Conservation (phyloP, 1,140 invertebrate genomes). For the Drosophila baimaii region DNA sequence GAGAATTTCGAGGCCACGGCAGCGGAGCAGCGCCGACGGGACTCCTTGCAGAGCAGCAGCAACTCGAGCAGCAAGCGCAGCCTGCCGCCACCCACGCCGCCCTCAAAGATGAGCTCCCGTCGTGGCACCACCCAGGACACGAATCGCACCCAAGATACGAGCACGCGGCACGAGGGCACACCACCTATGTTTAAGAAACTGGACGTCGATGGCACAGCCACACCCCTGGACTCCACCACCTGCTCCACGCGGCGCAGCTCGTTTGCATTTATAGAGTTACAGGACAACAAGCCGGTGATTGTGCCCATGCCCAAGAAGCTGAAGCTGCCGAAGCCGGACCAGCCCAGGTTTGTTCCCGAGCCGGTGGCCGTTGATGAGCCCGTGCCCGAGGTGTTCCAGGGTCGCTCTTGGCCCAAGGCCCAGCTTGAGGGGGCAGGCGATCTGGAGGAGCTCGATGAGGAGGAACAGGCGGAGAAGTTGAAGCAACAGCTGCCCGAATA, state of each 20-base stretch:
- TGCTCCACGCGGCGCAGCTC: conserved; percentile 76
- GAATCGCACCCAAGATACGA: conserved; percentile 41
- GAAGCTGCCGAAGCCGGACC: conserved; percentile 62
- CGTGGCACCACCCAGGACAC: conserved; percentile 63
- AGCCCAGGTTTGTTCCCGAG: conserved; percentile 56
- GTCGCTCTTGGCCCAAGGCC: conserved; percentile 73
- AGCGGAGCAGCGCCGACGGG: conserved; percentile 60
- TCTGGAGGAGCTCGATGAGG: conserved; percentile 45
- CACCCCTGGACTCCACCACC: conserved; percentile 57
- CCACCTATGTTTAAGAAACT: conserved; percentile 80
- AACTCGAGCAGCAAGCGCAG: conserved; percentile 66
- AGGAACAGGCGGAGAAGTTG: conserved; percentile 25
- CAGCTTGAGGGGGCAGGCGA: conserved; percentile 34
- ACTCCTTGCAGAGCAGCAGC: conserved; percentile 70
- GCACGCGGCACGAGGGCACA: conserved; percentile 50
- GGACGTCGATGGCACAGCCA: conserved; percentile 52
- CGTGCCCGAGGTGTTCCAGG: conserved; percentile 73
- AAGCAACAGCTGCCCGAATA: conserved; percentile 64
- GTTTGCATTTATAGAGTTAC: conserved; percentile 83
- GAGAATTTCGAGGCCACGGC: conserved; percentile 67
- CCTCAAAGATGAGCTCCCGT: conserved; percentile 8
- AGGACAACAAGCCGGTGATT: conserved; percentile 76
- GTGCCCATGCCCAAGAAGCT: conserved; percentile 79
- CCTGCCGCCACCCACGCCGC: conserved; percentile 58
- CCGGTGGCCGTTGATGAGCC: conserved; percentile 52